These are phyloP conservation scores for Nerophis lumbriciformis DNA, from an alignment of 2,113 vertebrate species.

Conservation along the genomic window DNA sequence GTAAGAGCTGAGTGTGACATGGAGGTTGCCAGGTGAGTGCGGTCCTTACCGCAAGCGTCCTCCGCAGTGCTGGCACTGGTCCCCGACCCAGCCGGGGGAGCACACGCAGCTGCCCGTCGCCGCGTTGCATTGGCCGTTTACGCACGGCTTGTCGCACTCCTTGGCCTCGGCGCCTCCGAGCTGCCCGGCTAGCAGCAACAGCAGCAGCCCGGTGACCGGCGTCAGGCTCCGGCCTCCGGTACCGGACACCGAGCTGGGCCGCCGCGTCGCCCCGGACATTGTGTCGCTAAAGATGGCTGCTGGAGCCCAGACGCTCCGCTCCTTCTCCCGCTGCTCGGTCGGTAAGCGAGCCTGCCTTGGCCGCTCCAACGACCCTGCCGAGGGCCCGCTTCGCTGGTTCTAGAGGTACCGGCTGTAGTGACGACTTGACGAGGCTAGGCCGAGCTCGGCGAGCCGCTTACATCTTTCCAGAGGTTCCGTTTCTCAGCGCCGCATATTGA, in stretches of 20 bases:
- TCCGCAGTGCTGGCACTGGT: conserved; percentile 97
- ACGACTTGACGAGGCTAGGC: conserved; percentile 13
- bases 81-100: conserved; percentile 88
- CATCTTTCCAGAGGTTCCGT: conserved; percentile 60
- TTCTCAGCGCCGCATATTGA: conserved; percentile 67
- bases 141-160: conserved; percentile 88
- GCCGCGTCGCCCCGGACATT: conserved; percentile 66
- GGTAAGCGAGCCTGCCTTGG: background rate
- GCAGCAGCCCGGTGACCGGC: conserved; percentile 39
- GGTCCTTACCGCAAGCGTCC: conserved; percentile 85
- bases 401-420: background rate
- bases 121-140: conserved; percentile 85
- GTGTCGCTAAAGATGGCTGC: conserved; percentile 68
- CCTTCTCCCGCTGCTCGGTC: conserved; percentile 10
- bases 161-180: conserved; percentile 74
- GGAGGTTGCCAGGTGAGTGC: background rate
- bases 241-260: conserved; percentile 60
- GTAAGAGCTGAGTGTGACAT: too few relatives aligned
- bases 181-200: conserved; percentile 56
- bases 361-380: background rate
- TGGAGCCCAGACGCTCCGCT: conserved; percentile 29
- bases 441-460: conserved; percentile 18
- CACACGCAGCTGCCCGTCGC: conserved; percentile 82
- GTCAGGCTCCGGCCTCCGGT: conserved; percentile 44
- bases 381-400: background rate